Evolutionary conservation across 2,797 vertebrate species (phyloP), one percentile per base, ranked within the genome.

Genomic region (Petrocephalus schoutedeni): DNA sequence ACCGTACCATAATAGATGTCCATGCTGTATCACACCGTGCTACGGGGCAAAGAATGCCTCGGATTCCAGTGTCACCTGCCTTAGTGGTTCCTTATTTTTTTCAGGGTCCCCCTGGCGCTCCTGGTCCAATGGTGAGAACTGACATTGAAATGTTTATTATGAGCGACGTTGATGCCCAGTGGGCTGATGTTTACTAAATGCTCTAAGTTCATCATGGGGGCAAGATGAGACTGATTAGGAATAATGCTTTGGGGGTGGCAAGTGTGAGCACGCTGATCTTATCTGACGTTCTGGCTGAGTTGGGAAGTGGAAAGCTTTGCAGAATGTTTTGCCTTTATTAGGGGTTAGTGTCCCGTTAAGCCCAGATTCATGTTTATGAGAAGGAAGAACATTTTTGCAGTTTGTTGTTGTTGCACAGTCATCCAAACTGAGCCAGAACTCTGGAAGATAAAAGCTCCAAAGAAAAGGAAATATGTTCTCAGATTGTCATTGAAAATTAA

Each of bases 31-130:
- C 2, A 58, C 36, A 36, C 16, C 12, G 14, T 86, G 14, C 59
- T n/a, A 56, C 19, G 56, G 49, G 32, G 32, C 74, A 87, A 51
- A 21, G 9, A 36, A 14, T 54, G n/a, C n/a, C 2, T 89, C 19
- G 45, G 51, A 23, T 61, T 82, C 41, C 36, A 10, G 2, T 54
- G 21, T 84, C 23, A 59, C 57, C 71, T 45, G 19, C 57, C 28
- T 28, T 67, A 57, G 16, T 51, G 23, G 10, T 71, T 88, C 57
- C 87, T 91, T 88, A 67, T 90, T 83, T 88, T 10, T 49, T 93
- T 49, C 86, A 99, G 98, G 98, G 98, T 90, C 96, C 94, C 88
- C 97, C 97, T 67, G 98, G 98, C 88, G 91, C 94, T 90, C 96
- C 97, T 12, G 98, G 98, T 90, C 95, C 94, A 89, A 93, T 93